phyloP scores from a whole-genome alignment of 23 tunicate species.

The Trididemnum clinides region DNA sequence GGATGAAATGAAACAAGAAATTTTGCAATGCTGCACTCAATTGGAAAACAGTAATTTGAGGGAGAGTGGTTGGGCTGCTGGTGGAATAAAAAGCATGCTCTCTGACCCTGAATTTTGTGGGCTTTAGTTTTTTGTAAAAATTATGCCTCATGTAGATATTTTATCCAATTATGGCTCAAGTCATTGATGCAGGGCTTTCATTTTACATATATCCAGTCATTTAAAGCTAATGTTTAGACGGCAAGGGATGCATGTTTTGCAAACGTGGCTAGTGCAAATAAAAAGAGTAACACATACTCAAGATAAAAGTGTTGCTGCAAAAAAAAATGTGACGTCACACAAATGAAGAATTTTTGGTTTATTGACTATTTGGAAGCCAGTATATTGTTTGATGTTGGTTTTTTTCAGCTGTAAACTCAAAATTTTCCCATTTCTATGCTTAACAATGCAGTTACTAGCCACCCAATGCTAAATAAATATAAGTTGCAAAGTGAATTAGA shows the following conservation, averaged over 20 bases:
- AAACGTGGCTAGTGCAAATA: too few species aligned
- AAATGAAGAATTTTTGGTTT: not conserved
- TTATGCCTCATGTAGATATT: too few species aligned
- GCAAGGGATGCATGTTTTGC: not conserved
- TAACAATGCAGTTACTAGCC: not conserved
- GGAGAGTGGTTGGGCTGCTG: not conserved
- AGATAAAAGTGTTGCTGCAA: not conserved
- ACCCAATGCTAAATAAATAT: constrained; percentile 4
- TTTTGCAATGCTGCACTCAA: constrained; percentile 6
- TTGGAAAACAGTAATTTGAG: not conserved
- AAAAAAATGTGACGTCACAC: not conserved
- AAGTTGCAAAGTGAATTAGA: constrained; percentile 15
- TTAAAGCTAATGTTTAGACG: not conserved
- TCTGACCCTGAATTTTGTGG: not conserved
- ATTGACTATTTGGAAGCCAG: too few species aligned
- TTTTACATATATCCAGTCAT: not conserved
- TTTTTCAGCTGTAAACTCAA: not conserved
- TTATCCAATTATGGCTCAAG: not conserved
- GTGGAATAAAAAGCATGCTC: not conserved
- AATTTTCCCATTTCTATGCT: not conserved
- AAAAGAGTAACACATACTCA: not conserved
- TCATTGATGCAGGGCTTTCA: not conserved
- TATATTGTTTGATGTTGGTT: not conserved
- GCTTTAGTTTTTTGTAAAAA: not conserved
- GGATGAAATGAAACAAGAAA: not conserved